phyloP scores from a whole-genome alignment of 2,113 vertebrate genomes.

The Chionomys nivalis region DNA sequence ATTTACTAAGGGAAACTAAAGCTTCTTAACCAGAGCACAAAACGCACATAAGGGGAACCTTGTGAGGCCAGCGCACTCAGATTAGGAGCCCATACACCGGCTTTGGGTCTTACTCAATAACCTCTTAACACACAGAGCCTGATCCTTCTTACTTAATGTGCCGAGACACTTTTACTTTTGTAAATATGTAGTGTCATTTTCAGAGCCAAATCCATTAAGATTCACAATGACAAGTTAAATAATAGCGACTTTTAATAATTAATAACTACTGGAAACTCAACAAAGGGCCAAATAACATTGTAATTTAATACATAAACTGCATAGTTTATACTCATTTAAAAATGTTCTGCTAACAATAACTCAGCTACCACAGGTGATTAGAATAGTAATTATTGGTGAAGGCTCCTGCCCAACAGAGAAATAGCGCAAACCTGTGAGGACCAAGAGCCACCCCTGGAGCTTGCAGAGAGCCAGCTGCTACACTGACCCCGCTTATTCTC shows the following conservation, averaged over 20 bases:
- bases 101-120: neutral
- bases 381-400: slow-evolving; percentile 1
- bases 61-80: neutral
- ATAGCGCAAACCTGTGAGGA: neutral
- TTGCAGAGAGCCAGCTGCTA: neutral
- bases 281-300: slow-evolving; percentile 37
- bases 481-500: neutral
- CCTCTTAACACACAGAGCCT: neutral
- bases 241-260: slow-evolving; percentile 54
- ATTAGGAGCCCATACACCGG: neutral
- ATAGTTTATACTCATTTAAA: slow-evolving; percentile 5
- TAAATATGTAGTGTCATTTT: slow-evolving; percentile 37
- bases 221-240: slow-evolving; percentile 14
- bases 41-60: neutral
- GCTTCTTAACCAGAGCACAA: slow-evolving; percentile 11
- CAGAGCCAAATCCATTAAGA: slow-evolving; percentile 56
- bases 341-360: slow-evolving; percentile 22
- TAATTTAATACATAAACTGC: slow-evolving; percentile 25
- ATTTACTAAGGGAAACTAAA: neutral
- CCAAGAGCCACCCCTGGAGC: neutral
- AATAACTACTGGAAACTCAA: slow-evolving; percentile 30
- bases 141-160: neutral
- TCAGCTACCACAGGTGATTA: slow-evolving; percentile 30
- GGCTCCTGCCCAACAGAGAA: neutral
- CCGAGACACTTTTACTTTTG: slow-evolving; percentile 11